Percentiles rank a stretch among this genome's conserved stretches.
Conservation (phyloP, 2,113 vertebrate species). For the Ameiurus melas region DNA sequence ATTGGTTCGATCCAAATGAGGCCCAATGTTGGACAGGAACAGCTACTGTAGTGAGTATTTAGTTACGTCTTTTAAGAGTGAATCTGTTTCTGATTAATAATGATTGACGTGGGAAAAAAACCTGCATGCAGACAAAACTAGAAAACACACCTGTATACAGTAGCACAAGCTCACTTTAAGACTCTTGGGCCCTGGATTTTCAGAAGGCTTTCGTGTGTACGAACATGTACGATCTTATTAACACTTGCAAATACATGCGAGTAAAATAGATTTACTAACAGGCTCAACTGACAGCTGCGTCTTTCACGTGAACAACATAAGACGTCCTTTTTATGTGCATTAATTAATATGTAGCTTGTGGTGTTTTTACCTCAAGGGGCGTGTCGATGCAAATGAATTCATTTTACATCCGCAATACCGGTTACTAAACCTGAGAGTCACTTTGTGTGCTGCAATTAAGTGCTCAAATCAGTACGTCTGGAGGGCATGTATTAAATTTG, state of each 20-base stretch:
- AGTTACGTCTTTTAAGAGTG: too few relatives aligned
- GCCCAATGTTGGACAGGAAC: too few relatives aligned
- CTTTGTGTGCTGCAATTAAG: not conserved
- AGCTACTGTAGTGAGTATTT: too few relatives aligned
- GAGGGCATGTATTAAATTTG: not conserved
- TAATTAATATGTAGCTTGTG: not conserved
- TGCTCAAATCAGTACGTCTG: not conserved
- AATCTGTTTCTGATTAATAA: not conserved
- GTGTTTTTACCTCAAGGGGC: not conserved
- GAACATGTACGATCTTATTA: not conserved
- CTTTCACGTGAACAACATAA: not conserved
- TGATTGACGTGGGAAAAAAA: not conserved
- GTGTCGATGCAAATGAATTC: not conserved
- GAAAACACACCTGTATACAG: not conserved
- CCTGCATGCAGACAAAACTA: not conserved
- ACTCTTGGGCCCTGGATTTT: not conserved
- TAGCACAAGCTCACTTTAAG: not conserved
- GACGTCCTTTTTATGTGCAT: not conserved
- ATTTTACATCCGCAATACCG: not conserved
- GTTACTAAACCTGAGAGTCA: not conserved
- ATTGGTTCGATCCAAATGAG: too few relatives aligned
- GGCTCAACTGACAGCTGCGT: not conserved
- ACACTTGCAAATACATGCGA: not conserved
- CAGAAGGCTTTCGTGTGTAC: not conserved
- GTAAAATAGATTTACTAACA: not conserved